These are phyloP conservation scores for Burhinus bistriatus DNA, from an alignment of 2,113 vertebrate species.

Conservation along the genomic window DNA sequence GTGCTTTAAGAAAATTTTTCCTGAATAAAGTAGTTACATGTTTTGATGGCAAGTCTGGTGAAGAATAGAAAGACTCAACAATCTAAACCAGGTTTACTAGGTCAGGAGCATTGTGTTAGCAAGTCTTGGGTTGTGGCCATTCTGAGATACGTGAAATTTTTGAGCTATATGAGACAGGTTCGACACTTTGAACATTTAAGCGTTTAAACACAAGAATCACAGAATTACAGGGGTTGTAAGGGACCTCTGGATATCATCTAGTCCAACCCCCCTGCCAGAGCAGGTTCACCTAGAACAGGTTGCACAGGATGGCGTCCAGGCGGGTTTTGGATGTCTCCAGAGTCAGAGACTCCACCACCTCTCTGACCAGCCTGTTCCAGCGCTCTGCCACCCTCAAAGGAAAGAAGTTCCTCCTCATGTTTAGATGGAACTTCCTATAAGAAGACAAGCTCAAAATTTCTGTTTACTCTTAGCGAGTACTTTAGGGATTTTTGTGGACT, in stretches of 20 bases:
- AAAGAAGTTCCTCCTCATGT: no score
- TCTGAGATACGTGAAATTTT: not conserved
- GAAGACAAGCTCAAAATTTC: not conserved
- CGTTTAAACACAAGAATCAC: not conserved
- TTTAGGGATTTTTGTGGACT: not conserved
- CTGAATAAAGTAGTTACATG: not conserved
- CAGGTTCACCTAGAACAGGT: no score
- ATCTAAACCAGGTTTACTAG: not conserved
- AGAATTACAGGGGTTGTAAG: no score
- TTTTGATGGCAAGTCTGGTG: not conserved
- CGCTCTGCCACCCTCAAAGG: no score
- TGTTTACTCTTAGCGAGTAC: not conserved
- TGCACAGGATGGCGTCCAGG: no score
- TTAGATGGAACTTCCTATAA: no score
- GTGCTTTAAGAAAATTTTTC: not conserved
- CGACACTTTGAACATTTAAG: not conserved
- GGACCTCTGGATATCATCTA: no score
- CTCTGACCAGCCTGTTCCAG: no score
- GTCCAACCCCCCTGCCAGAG: no score
- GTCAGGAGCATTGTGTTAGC: not conserved
- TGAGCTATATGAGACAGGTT: not conserved
- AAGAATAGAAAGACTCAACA: not conserved
- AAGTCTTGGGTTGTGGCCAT: not conserved
- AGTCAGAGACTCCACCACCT: no score
- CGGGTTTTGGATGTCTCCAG: no score